phyloP scores from a whole-genome alignment of 2,113 vertebrate genomes.

The Zapus hudsonius region DNA sequence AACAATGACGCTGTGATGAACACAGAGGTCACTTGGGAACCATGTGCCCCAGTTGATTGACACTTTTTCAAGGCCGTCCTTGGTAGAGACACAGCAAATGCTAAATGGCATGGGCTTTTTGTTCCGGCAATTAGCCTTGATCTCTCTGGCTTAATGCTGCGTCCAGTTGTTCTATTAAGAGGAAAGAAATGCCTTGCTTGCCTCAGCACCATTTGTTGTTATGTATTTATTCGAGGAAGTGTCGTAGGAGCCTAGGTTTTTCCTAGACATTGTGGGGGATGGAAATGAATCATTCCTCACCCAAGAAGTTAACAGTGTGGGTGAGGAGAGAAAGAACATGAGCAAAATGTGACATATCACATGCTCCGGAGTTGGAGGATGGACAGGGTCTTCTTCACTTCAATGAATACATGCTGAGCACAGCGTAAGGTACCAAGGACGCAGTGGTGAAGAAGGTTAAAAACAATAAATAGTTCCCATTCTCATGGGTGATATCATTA shows the following conservation, averaged over 20 bases:
- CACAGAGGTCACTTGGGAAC: neutral
- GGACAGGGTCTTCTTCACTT: neutral
- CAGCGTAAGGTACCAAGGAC: neutral
- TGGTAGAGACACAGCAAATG: neutral
- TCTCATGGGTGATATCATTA: neutral
- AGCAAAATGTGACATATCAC: neutral
- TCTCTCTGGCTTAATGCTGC: slow-evolving; percentile 37
- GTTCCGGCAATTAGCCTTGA: slow-evolving; percentile 59
- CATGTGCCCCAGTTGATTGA: neutral
- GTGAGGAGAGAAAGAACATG: neutral
- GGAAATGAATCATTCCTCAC: neutral
- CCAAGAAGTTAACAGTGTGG: neutral
- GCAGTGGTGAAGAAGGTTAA: neutral
- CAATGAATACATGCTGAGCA: neutral
- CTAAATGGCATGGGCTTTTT: neutral
- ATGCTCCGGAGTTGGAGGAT: neutral
- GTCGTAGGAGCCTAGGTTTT: neutral
- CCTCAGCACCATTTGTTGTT: slow-evolving; percentile 44
- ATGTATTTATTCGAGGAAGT: slow-evolving; percentile 15
- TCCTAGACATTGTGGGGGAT: neutral
- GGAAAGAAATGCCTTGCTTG: slow-evolving; percentile 28
- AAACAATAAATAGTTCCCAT: neutral
- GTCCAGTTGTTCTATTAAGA: slow-evolving; percentile 50
- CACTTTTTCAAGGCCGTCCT: neutral
- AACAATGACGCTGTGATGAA: neutral